Base-by-base conservation (phyloP, 2,113 vertebrate genomes). In the Eudyptes chrysolophus region DNA sequence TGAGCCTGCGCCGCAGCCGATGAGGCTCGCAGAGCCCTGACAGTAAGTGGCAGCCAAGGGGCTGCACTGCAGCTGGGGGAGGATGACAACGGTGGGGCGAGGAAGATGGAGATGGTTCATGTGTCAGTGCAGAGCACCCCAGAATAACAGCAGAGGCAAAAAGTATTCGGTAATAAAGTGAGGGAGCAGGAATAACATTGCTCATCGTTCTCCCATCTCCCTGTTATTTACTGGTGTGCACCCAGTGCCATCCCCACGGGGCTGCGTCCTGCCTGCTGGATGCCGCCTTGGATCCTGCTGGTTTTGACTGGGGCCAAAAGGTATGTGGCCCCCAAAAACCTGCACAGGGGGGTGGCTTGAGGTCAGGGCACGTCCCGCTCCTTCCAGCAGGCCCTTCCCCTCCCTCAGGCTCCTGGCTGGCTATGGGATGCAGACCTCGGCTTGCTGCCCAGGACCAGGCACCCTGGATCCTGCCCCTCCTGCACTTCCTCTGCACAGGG, bases 31-130 rank as follows among this genome's bases (percentile, higher is more conserved):
- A 27, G 83, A 77, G 44, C 77, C 34, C 57, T 76, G 88, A 93
- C 40, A 65, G 44, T 71, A 92, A 97, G 91, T 83, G 92, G 77
- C 69, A 76, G 87, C 25, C 77, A 58, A 58, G 44, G 68, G 87
- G 77, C 51, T 61, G 57, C 3, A 1, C 51, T 0, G 7, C 40
- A 46, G 36, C 40, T 0, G 0, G 19, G 46, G 48, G 54, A 82
- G 66, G 80, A 72, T 77, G 92, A 90, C 65, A 93, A 27, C 0
- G 3, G 30, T n/a, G 20, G 74, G 60, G 48, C 1, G n/a, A 83
- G 19, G 54, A 90, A 94, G 84, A 69, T 3, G 4, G 65, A 83
- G 32, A 72, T 57, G 55, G 61, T 36, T 71, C 60, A 51, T 2
- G n/a, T 89, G 62, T 66, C 80, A 87, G 40, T 44, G 21, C 44